phyloP scores from a whole-genome alignment of 2,797 vertebrate species.

The Peromyscus attwateri region DNA sequence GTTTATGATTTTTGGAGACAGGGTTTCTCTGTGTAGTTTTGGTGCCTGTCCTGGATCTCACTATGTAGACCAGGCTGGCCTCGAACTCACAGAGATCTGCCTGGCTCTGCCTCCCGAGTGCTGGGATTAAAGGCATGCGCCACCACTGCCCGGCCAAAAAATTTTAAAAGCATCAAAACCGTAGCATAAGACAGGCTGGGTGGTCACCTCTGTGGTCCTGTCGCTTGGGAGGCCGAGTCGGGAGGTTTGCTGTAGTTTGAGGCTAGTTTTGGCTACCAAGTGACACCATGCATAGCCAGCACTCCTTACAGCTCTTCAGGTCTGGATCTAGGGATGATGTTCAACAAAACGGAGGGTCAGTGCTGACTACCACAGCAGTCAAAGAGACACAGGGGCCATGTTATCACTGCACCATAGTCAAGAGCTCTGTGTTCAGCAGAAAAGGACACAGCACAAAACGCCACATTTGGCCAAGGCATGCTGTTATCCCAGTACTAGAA shows the following conservation, averaged over 20 bases:
- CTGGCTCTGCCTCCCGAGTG: not conserved
- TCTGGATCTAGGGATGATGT: not conserved
- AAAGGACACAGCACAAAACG: constrained; percentile 32
- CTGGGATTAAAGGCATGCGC: not conserved
- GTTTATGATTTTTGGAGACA: no score
- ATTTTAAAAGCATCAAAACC: not conserved
- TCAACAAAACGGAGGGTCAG: not conserved
- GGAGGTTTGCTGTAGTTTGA: not conserved
- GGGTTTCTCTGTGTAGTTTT: no score
- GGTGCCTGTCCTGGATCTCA: no score
- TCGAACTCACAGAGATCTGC: no score
- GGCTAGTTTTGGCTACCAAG: not conserved
- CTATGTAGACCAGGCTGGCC: no score
- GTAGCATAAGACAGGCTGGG: not conserved
- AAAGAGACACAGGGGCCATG: constrained; percentile 13
- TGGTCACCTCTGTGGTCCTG: not conserved
- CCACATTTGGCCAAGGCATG: not conserved
- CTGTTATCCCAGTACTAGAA: not conserved
- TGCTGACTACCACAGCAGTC: not conserved
- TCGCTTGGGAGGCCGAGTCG: not conserved
- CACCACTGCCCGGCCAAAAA: not conserved
- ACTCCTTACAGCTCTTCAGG: not conserved
- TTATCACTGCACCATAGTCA: not conserved
- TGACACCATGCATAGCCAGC: not conserved
- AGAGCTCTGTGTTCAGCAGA: constrained; percentile 35